A percentile compares a stretch with the other conserved stretches of the same genome.
Conservation (phyloP, 1,140 invertebrate genomes). For the Papilio polytes region DNA sequence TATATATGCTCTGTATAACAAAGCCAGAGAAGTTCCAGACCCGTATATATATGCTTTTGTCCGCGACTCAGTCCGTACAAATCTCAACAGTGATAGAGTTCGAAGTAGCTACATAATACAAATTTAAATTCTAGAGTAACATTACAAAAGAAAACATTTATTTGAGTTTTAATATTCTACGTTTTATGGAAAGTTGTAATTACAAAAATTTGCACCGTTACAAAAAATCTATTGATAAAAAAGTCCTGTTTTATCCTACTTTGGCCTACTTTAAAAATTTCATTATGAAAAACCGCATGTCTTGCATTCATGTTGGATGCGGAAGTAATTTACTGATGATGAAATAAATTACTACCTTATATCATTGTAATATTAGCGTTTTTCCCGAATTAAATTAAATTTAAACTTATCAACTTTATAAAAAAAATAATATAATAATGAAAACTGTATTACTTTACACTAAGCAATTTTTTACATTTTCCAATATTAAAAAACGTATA, state of each 20-base stretch:
- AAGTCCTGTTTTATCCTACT: background rate
- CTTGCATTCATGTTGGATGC: background rate
- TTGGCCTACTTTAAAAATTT: background rate
- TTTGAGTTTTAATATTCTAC: too few species aligned
- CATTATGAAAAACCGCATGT: background rate
- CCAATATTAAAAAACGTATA: background rate
- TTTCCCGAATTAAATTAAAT: too few species aligned
- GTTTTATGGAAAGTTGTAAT: background rate
- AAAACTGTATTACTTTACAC: background rate
- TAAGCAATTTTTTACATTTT: background rate
- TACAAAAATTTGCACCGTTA: background rate
- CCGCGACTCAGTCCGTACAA: too few species aligned
- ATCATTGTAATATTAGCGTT: background rate
- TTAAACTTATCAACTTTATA: too few species aligned
- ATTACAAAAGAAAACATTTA: too few species aligned
- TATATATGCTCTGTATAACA: too few species aligned
- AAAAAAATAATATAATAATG: too few species aligned
- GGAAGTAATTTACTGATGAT: background rate
- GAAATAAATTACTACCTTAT: background rate
- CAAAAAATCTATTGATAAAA: background rate
- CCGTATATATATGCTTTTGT: too few species aligned
- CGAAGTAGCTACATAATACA: too few species aligned
- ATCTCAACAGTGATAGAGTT: too few species aligned
- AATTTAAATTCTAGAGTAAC: too few species aligned
- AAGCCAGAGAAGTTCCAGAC: too few species aligned